A percentile compares a stretch with the other conserved stretches of the same genome.
Evolutionary conservation across 2,113 vertebrate species (phyloP).

Genomic region (Protobothrops flavoviridis): DNA sequence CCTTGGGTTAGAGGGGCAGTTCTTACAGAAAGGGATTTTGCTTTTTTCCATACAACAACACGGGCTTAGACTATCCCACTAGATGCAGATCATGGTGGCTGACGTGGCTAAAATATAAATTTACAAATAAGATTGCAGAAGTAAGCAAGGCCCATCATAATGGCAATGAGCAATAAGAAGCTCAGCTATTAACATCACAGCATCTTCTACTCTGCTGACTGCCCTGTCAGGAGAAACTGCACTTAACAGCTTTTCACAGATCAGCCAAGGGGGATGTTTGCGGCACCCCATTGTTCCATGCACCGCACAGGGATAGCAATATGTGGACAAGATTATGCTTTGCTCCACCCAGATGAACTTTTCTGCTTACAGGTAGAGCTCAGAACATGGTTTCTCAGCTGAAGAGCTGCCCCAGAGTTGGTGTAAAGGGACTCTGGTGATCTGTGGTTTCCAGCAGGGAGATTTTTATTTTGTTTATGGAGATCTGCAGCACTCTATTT

Average conservation of each 20-base stretch:
- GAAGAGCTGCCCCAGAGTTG: not conserved
- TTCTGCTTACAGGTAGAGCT: not conserved
- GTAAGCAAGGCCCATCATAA: not conserved
- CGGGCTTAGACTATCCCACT: not conserved
- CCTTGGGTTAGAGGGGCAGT: not conserved
- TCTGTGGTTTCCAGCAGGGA: not conserved
- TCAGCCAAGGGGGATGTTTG: not conserved
- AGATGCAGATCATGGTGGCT: not conserved
- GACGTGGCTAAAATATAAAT: not conserved
- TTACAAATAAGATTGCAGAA: not conserved
- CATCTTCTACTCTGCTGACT: not conserved
- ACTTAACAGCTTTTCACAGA: not conserved
- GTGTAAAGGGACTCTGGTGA: not conserved
- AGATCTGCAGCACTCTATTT: not conserved
- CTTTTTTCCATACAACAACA: not conserved
- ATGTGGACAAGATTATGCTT: not conserved
- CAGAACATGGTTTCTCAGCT: not conserved
- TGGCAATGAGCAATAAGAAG: not conserved
- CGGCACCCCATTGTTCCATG: too few species aligned
- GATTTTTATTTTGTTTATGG: not conserved
- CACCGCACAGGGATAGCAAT: not conserved
- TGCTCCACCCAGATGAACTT: too few species aligned
- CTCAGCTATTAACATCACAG: not conserved
- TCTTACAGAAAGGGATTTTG: not conserved
- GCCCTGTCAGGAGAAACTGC: not conserved